Base-by-base conservation (phyloP, 2,888 invertebrate species). In the Lypha dubia region DNA sequence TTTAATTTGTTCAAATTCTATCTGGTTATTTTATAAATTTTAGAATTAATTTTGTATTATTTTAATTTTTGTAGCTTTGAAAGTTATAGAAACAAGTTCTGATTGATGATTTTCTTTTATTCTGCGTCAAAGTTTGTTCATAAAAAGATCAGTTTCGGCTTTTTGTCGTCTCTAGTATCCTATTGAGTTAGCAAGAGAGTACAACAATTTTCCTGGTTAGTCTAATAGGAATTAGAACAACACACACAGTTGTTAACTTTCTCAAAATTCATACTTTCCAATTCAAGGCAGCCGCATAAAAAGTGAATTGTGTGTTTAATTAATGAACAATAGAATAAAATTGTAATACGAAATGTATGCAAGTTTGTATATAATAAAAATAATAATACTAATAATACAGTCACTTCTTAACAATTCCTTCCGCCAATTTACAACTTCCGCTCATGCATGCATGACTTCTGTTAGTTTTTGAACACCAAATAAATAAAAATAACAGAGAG, bases 391-490 rank as follows among this genome's bases (percentile, higher is more conserved):
- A 41, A 20, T 60, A 68, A 51, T 4, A 63, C 76, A 74, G 32
- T 60, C 20, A 28, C 70, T 71, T 68, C 74, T 79, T 74, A 85
- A 79, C 81, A 85, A 85, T 82, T 79, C 58, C 70, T 82, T 85
- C 79, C 84, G 77, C 63, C 79, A 85, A 82, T 85, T 82, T 85
- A 85, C 74, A 82, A 75, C 75, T 85, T 82, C 84, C 82, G 82
- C 68, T 76, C 58, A 75, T 82, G 65, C 56, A 75, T 73, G 60
- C 62, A 71, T 71, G 71, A 58, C 73, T 74, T 73, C 28, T 62
- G 62, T 79, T 83, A 67, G 53, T 70, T 70, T 81, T 70, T 46
- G 49, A 76, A 56, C 20, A 35, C 35, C 32, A 71, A 63, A 75
- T 60, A 11, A 49, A 20, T 49, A 44, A 8, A 11, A 56, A 63